Base-by-base conservation (phyloP, 2,797 vertebrate genomes). In the Chelon auratus region DNA sequence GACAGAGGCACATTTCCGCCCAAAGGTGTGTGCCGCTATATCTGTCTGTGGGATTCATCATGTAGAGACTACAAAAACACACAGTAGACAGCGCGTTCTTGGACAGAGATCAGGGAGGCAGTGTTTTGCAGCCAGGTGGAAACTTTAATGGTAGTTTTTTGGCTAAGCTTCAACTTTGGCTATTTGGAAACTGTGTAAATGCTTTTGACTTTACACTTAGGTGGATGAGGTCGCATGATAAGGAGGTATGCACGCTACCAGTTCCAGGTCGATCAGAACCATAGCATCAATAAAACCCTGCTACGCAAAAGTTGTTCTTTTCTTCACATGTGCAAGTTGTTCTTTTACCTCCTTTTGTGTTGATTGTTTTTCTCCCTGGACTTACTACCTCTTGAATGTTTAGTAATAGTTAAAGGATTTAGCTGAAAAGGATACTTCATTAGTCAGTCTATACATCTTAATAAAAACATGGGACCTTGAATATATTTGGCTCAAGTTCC, bases 91-190 rank as follows among this genome's bases (percentile, higher is more conserved):
- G 6, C n/a, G 42, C 15, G 43, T 11, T 22, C 48, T 51, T 51
- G 51, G 51, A 24, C 15, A 51, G n/a, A 51, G 26, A 55, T 54
- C 30, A n/a, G 14, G 6, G 24, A 13, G 7, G 18, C 30, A 9
- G n/a, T 22, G 20, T 68, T 30, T 50, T 58, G 50, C 51, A 40
- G 59, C 11, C 10, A n/a, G 26, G 51, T 52, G 51, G 10, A 22
- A 14, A 8, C 9, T n/a, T 8, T 36, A 13, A 30, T n/a, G 15
- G 20, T 17, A 15, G 4, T n/a, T 17, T 55, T 43, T 36, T n/a
- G 9, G 45, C 24, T 2, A 26, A 24, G 20, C 40, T 14, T 50
- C 15, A 6, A 17, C 18, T n/a, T n/a, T 43, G 42, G 9, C 64
- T 30, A 40, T 68, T 50, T 6, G 6, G 3, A 37, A 57, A 10